Conservation (phyloP, 2,888 invertebrate genomes). For the Apamea monoglypha region DNA sequence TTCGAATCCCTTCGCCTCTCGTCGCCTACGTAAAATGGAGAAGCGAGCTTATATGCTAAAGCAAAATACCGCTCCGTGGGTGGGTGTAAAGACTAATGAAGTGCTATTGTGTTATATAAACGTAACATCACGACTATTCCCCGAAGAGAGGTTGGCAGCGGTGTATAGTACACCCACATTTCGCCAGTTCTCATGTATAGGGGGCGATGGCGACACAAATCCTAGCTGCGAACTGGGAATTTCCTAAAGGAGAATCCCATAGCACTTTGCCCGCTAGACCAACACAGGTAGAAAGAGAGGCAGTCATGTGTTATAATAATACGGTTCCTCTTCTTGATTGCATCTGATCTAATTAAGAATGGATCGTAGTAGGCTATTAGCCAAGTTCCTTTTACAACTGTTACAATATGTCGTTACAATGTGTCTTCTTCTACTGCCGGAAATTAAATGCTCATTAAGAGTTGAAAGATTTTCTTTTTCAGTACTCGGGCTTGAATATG, state of each 20-base stretch:
- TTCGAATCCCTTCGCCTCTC: neutral
- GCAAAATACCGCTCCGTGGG: slow-evolving; percentile 6
- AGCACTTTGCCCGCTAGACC: neutral
- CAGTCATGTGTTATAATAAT: neutral
- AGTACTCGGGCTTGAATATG: neutral
- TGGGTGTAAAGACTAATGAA: slow-evolving; percentile 36
- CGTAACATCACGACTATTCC: neutral
- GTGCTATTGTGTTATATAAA: slow-evolving; percentile 27
- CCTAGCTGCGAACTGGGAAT: neutral
- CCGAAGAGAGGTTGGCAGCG: neutral
- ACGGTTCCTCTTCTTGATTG: slow-evolving; percentile 7
- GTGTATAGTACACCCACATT: neutral
- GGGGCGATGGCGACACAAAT: neutral
- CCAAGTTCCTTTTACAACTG: slow-evolving; percentile 45
- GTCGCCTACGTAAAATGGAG: slow-evolving; percentile 24
- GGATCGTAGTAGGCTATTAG: slow-evolving; percentile 34
- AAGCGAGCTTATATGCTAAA: slow-evolving; percentile 20
- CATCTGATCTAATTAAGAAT: slow-evolving; percentile 27
- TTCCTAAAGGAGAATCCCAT: neutral
- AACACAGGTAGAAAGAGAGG: neutral
- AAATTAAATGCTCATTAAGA: slow-evolving; percentile 4
- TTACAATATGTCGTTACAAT: slow-evolving; percentile 45
- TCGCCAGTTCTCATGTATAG: neutral
- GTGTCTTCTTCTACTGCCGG: slow-evolving; percentile 1
- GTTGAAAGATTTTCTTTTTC: neutral